These are phyloP conservation scores for Hippocampus abdominalis DNA, from an alignment of 2,113 vertebrate species.

Conservation along the genomic window DNA sequence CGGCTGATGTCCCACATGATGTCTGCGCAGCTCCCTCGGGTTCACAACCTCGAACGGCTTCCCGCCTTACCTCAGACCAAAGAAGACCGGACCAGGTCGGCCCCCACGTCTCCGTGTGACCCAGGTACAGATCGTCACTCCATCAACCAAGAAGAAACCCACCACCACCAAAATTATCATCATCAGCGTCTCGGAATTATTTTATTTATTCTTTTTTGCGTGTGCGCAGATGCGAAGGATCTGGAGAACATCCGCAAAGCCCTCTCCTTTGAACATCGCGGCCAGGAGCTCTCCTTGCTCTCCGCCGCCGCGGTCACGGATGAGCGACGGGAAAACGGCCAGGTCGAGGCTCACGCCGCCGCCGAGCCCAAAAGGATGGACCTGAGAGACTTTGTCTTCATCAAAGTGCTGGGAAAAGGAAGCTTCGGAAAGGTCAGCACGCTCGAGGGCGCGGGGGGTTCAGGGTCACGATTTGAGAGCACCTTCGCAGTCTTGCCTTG, in stretches of 20 bases:
- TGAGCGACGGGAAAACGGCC: constrained; percentile 86
- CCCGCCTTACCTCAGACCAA: constrained; percentile 77
- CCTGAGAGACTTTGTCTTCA: constrained; percentile 93
- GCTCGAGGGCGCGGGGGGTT: constrained; percentile 79
- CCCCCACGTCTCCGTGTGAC: constrained; percentile 93
- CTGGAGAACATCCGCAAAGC: constrained; percentile 81
- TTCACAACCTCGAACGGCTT: constrained; percentile 79
- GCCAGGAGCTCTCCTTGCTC: constrained; percentile 78
- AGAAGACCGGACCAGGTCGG: constrained; percentile 88
- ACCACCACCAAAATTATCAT: background rate
- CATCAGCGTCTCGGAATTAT: background rate
- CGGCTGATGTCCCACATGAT: constrained; percentile 15
- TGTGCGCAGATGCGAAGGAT: constrained; percentile 64
- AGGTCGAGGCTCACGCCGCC: constrained; percentile 67
- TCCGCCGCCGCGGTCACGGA: constrained; percentile 71
- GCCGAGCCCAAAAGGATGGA: constrained; percentile 77
- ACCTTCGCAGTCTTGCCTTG: no score
- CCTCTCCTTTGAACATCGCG: constrained; percentile 88
- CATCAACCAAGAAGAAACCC: background rate
- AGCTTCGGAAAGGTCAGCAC: constrained; percentile 94
- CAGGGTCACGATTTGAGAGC: constrained; percentile 49
- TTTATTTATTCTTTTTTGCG: no score
- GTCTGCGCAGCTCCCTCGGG: constrained; percentile 80
- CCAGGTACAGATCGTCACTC: constrained; percentile 71
- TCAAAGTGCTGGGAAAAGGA: constrained; percentile 98